These are phyloP conservation scores for Megalurothrips usitatus DNA, from an alignment of 2,888 invertebrate species.

Conservation along the genomic window DNA sequence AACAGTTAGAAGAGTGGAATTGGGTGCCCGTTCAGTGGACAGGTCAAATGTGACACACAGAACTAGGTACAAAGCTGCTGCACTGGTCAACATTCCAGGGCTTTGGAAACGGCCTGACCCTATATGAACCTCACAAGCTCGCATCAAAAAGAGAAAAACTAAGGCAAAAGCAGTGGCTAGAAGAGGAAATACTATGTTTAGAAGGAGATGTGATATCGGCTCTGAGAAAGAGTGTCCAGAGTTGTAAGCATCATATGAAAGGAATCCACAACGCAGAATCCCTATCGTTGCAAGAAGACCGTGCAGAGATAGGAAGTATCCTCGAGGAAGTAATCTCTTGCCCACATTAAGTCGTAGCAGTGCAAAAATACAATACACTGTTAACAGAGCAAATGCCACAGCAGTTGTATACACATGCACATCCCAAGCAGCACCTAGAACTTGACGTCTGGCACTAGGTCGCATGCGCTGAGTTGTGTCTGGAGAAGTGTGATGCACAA, in stretches of 20 bases:
- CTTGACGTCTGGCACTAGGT: slow-evolving; percentile 40
- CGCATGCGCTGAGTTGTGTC: slow-evolving; percentile 1
- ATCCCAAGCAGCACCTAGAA: slow-evolving; percentile 83
- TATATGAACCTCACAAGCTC: slow-evolving; percentile 58
- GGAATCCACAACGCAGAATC: slow-evolving; percentile 74
- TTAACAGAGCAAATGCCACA: slow-evolving; percentile 75
- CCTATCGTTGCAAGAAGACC: slow-evolving; percentile 77
- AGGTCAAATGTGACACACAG: slow-evolving; percentile 80
- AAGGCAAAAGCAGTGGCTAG: slow-evolving; percentile 86
- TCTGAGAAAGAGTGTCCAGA: slow-evolving; percentile 71
- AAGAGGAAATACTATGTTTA: slow-evolving; percentile 81
- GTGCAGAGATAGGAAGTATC: slow-evolving; percentile 83
- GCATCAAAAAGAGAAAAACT: slow-evolving; percentile 76
- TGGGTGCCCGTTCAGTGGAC: slow-evolving; percentile 38
- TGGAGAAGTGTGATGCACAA: background rate
- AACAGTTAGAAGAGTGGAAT: slow-evolving; percentile 53
- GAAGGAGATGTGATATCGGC: slow-evolving; percentile 73
- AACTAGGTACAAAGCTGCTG: slow-evolving; percentile 71
- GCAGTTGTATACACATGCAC: slow-evolving; percentile 86
- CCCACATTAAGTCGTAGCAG: slow-evolving; percentile 80
- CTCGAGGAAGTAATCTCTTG: slow-evolving; percentile 79
- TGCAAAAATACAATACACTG: slow-evolving; percentile 79
- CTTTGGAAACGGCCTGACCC: slow-evolving; percentile 57
- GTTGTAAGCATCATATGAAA: slow-evolving; percentile 90
- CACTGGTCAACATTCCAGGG: slow-evolving; percentile 70